Evolutionary conservation across 1,140 invertebrate genomes (phyloP).

Genomic region (Holcopasites calliopsidis): DNA sequence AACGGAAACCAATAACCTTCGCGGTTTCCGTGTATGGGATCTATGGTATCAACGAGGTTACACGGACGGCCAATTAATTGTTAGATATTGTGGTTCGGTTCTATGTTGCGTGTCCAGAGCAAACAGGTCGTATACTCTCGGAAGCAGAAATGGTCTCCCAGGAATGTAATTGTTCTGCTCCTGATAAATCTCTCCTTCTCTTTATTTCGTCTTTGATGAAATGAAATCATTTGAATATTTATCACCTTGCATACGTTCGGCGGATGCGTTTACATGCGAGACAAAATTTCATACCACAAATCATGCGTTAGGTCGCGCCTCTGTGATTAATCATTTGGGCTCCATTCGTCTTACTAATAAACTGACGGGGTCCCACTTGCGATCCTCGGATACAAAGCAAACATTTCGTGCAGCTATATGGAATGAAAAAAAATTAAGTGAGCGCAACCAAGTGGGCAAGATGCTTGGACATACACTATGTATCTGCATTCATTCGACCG

Average conservation of each 20-base stretch:
- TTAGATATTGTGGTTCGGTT: not conserved
- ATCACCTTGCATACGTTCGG: too few species aligned
- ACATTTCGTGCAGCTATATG: not conserved
- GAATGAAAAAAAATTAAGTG: too few species aligned
- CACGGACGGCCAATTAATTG: slow-evolving; percentile 2
- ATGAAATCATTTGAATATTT: not conserved
- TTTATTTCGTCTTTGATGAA: not conserved
- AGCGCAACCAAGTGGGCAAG: too few species aligned
- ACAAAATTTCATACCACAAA: not conserved
- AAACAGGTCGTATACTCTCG: not conserved
- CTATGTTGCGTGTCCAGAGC: not conserved
- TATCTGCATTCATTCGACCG: too few species aligned
- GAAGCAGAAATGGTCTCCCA: not conserved
- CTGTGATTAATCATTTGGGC: slow-evolving; percentile 16
- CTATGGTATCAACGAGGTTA: not conserved
- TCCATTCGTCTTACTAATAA: slow-evolving; percentile 24
- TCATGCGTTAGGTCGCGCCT: not conserved
- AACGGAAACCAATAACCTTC: slow-evolving; percentile 1
- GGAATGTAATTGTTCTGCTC: not conserved
- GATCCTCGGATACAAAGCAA: not conserved
- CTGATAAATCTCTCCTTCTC: not conserved
- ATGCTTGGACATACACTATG: too few species aligned
- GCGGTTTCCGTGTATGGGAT: not conserved
- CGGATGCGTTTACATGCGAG: too few species aligned
- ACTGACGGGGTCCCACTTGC: not conserved